Evolutionary conservation across 1,140 invertebrate species (phyloP), one percentile per base, ranked within the genome.

Genomic region (Anoplophora glabripennis): DNA sequence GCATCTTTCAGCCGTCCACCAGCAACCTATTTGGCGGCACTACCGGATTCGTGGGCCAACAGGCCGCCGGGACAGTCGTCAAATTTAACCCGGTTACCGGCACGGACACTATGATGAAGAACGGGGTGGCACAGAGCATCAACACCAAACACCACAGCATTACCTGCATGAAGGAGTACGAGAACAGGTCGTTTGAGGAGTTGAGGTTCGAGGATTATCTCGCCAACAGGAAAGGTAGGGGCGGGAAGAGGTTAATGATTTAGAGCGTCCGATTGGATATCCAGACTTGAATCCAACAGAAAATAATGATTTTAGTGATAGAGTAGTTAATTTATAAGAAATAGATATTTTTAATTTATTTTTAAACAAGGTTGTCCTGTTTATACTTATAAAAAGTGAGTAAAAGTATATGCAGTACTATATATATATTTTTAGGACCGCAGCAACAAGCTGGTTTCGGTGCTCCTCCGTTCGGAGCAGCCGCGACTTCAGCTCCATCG

Each of bases 141-240:
- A 90, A 84, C 56, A 98, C 93, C 1, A 85, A 90, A 66, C 93
- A 97, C 76, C 92, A 96, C 73, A 97, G 94, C 72, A 98, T 98
- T 38, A 95, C 93, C 4, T 92, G 90, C 59, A 98, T 98, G 96
- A 96, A 98, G 79, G 94, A 98, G 71, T 98, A 98, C 78, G 94
- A 98, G 72, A 79, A 72, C 17, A 98, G 98, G 79, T 95, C 92
- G 1, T 76, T 98, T 18, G 95, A 98, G 77, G 96, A 99, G 76
- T 76, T 99, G 1, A 81, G 96, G 45, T 77, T 92, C 18, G 96
- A 99, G 77, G 96, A 99, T 80, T 99, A 99, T 78, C 74, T 82
- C 35, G 89, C 89, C 9, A 92, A 92, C 53, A 78, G 94, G 9
- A 98, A 97, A 81, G 92, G 92, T 35, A 42, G 37, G 28, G 46